Evolutionary conservation across 2,113 vertebrate genomes (phyloP).

Genomic region (Noctilio leporinus): DNA sequence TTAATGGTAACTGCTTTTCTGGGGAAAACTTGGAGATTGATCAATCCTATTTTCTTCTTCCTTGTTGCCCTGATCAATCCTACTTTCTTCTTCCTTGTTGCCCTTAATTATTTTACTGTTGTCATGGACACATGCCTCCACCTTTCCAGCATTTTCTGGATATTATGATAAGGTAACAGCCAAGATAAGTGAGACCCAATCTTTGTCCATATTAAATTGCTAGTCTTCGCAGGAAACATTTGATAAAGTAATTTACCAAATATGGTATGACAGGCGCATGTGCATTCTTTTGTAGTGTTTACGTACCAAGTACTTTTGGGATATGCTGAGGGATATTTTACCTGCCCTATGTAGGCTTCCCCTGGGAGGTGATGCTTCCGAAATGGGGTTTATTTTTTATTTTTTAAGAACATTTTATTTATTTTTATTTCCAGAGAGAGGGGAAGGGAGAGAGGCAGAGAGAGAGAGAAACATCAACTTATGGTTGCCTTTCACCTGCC

Average conservation of each 20-base stretch:
- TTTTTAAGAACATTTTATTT: too few relatives aligned
- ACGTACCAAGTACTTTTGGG: neutral
- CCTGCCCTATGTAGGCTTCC: neutral
- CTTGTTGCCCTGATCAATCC: too few relatives aligned
- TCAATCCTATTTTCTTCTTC: neutral
- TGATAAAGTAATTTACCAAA: neutral
- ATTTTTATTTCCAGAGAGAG: too few relatives aligned
- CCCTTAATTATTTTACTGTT: neutral
- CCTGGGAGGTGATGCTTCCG: neutral
- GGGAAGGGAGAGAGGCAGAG: too few relatives aligned
- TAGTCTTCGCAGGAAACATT: neutral
- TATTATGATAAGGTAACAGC: neutral
- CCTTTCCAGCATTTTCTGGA: neutral
- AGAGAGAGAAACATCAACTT: too few relatives aligned
- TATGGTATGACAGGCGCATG: neutral
- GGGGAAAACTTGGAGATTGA: neutral
- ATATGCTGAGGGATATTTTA: neutral
- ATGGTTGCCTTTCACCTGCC: too few relatives aligned
- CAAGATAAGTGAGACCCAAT: neutral
- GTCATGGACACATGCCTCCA: too few relatives aligned
- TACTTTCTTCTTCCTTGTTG: neutral
- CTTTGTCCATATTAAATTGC: neutral
- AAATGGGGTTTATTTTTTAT: constrained; percentile 7
- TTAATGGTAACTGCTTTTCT: neutral
- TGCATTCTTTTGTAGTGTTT: neutral